These are phyloP conservation scores for Oreortyx pictus DNA, from an alignment of 2,797 vertebrate species.

Conservation along the genomic window DNA sequence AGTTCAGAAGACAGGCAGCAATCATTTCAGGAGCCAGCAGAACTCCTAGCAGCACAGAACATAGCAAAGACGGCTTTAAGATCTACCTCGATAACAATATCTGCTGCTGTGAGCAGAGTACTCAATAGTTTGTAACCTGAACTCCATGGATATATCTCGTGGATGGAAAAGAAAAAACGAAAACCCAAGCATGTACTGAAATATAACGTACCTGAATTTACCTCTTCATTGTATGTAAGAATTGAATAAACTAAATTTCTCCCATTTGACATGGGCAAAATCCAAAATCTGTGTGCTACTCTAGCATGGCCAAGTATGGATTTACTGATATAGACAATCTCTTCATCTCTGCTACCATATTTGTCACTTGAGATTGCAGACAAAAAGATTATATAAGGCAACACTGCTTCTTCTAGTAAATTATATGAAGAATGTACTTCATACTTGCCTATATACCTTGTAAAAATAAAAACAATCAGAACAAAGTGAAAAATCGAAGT, in stretches of 20 bases:
- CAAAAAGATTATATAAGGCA: neutral
- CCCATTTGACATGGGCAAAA: neutral
- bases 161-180: neutral
- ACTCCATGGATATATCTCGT: neutral
- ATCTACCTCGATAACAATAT: neutral
- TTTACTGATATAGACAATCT: neutral
- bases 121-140: neutral
- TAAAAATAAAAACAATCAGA: neutral
- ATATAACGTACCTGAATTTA: neutral
- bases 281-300: neutral
- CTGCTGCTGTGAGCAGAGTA: neutral
- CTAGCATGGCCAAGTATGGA: neutral
- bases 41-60: rapidly evolving
- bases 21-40: neutral
- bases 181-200: neutral
- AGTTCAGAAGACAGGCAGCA: neutral
- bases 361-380: neutral
- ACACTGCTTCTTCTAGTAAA: neutral
- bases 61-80: neutral
- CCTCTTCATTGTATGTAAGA: neutral
- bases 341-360: neutral
- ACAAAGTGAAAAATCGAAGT: neutral
- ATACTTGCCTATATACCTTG: neutral
- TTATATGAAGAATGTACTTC: neutral
- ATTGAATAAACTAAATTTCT: neutral